Evolutionary conservation across 1,140 invertebrate species (phyloP).

Genomic region (Tenebrio molitor): DNA sequence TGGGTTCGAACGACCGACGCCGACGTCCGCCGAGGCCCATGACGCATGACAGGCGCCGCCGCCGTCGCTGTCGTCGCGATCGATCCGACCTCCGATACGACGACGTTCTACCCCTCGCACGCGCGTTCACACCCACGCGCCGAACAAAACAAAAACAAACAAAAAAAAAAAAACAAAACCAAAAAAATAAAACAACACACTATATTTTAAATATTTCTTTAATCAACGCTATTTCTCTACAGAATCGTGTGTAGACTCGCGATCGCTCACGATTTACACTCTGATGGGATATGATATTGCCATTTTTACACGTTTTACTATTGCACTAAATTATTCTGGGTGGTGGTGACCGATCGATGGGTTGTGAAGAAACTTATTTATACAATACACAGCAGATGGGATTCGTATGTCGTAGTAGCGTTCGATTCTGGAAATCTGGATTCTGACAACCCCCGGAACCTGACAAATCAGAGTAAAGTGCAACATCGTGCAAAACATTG

Average conservation of each 20-base stretch:
- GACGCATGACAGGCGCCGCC: conserved; percentile 48
- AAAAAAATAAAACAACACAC: conserved; percentile 22
- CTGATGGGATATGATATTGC: conserved; percentile 65
- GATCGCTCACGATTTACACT: conserved; percentile 59
- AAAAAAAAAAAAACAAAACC: too few relatives aligned
- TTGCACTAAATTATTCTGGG: conserved; percentile 63
- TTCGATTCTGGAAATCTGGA: conserved; percentile 38
- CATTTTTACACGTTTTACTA: conserved; percentile 65
- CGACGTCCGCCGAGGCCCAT: conserved; percentile 50
- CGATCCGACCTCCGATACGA: conserved; percentile 15
- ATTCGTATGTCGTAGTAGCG: conserved; percentile 16
- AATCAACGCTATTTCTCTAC: conserved; percentile 65
- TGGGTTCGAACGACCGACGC: conserved; percentile 54
- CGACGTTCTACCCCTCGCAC: background rate
- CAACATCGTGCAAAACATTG: conserved; percentile 55
- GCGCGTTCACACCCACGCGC: background rate
- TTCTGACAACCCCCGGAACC: conserved; percentile 43
- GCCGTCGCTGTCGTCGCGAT: conserved; percentile 8
- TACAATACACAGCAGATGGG: conserved; percentile 42
- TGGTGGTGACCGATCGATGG: conserved; percentile 52
- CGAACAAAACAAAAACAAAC: background rate
- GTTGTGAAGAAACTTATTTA: conserved; percentile 44
- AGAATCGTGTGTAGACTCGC: conserved; percentile 62
- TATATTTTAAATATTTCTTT: conserved; percentile 64
- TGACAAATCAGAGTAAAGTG: conserved; percentile 51